Conservation (phyloP, 2,113 vertebrate species). For the Gambusia holbrooki region DNA sequence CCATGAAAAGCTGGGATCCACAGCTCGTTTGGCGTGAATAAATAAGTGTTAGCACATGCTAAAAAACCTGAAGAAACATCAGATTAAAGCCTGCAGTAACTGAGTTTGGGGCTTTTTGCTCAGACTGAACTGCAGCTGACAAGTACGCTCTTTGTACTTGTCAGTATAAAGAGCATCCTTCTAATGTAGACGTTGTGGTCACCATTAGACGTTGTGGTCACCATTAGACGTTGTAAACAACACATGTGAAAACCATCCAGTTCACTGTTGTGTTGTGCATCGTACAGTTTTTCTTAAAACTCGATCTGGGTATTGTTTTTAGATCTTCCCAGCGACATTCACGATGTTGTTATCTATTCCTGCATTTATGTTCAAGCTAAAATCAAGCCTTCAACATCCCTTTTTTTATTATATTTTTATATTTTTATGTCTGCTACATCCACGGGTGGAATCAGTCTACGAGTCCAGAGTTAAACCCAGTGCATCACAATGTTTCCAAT, state of each 20-base stretch:
- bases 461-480: neutral
- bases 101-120: neutral
- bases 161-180: too few species aligned
- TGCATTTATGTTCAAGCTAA: too few species aligned
- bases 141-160: too few species aligned
- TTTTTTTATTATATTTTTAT: neutral
- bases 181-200: too few species aligned
- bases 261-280: too few species aligned
- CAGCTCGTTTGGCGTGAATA: neutral
- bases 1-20: neutral
- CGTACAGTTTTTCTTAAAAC: neutral
- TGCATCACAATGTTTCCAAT: neutral
- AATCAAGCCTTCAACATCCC: neutral
- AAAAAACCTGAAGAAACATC: neutral
- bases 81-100: neutral
- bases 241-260: too few species aligned
- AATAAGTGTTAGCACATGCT: neutral
- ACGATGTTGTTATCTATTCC: too few species aligned
- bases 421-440: neutral
- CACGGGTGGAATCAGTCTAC: neutral
- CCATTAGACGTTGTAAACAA: too few species aligned
- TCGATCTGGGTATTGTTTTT: neutral
- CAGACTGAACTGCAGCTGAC: too few species aligned
- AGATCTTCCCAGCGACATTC: neutral
- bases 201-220: too few species aligned